These are phyloP conservation scores for Ichneumon xanthorius DNA, from an alignment of 2,888 invertebrate species.

Conservation along the genomic window DNA sequence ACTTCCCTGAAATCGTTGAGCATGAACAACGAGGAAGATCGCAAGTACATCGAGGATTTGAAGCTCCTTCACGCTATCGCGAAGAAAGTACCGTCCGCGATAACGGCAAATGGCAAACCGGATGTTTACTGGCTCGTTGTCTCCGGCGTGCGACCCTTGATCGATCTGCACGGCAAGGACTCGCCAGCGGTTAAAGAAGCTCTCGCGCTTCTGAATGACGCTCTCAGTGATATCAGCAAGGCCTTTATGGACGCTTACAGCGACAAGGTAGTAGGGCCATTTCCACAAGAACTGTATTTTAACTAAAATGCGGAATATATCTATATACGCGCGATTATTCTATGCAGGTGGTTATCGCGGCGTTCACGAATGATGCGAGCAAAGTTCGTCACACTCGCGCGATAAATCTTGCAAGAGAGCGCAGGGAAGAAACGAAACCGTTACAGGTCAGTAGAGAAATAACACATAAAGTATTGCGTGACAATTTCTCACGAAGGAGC, in stretches of 20 bases:
- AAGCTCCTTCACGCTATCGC: conserved; percentile 87
- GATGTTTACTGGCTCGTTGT: conserved; percentile 90
- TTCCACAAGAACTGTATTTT: conserved; percentile 60
- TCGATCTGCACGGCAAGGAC: conserved; percentile 88
- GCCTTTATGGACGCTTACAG: conserved; percentile 83
- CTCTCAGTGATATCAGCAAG: conserved; percentile 79
- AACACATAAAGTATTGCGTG: not conserved
- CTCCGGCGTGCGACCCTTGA: conserved; percentile 87
- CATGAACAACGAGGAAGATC: conserved; percentile 86
- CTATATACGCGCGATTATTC: conserved; percentile 12
- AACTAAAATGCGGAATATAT: not conserved
- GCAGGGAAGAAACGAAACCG: conserved; percentile 65
- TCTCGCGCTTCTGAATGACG: conserved; percentile 87
- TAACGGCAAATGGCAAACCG: conserved; percentile 86
- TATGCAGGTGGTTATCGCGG: conserved; percentile 87
- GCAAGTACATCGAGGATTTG: conserved; percentile 88
- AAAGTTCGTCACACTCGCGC: conserved; percentile 84
- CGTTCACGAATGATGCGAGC: conserved; percentile 88
- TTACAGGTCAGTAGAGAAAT: conserved; percentile 47
- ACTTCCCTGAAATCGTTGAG: conserved; percentile 76
- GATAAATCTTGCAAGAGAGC: conserved; percentile 67
- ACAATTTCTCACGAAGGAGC: not conserved
- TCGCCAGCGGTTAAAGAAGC: conserved; percentile 89
- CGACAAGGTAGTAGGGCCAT: conserved; percentile 77
- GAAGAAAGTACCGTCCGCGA: conserved; percentile 85